These are phyloP conservation scores for Bombyx huttoni DNA, from an alignment of 2,888 invertebrate species.

Conservation along the genomic window DNA sequence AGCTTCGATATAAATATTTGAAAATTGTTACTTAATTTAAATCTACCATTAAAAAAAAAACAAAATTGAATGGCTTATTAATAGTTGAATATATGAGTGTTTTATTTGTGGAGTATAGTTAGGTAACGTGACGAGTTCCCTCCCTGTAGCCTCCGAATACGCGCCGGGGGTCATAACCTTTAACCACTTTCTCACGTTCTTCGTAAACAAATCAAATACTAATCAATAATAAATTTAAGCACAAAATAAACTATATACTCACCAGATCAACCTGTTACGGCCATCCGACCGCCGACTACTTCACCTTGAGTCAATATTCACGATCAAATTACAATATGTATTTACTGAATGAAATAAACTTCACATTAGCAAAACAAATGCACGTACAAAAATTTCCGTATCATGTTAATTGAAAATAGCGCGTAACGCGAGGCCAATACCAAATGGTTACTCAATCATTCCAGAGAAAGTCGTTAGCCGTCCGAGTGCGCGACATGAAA, in stretches of 20 bases:
- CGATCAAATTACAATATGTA: background rate
- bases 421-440: constrained; percentile 8
- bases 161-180: constrained; percentile 50
- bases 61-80: too few species aligned
- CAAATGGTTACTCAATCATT: constrained; percentile 57
- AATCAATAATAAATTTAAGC: constrained; percentile 29
- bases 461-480: constrained; percentile 33
- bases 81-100: background rate
- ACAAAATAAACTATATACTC: constrained; percentile 22
- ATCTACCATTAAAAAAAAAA: too few species aligned
- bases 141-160: constrained; percentile 25
- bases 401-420: constrained; percentile 6
- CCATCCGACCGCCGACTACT: constrained; percentile 4
- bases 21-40: too few species aligned
- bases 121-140: constrained; percentile 38
- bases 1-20: too few species aligned
- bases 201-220: constrained; percentile 35
- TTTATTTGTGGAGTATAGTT: constrained; percentile 25
- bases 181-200: constrained; percentile 25
- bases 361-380: constrained; percentile 3
- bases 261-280: constrained; percentile 21
- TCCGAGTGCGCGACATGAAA: constrained; percentile 12
- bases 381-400: background rate
- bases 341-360: background rate
- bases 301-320: background rate